phyloP scores from a whole-genome alignment of 2,888 invertebrate genomes.

The Coenonympha arcania region DNA sequence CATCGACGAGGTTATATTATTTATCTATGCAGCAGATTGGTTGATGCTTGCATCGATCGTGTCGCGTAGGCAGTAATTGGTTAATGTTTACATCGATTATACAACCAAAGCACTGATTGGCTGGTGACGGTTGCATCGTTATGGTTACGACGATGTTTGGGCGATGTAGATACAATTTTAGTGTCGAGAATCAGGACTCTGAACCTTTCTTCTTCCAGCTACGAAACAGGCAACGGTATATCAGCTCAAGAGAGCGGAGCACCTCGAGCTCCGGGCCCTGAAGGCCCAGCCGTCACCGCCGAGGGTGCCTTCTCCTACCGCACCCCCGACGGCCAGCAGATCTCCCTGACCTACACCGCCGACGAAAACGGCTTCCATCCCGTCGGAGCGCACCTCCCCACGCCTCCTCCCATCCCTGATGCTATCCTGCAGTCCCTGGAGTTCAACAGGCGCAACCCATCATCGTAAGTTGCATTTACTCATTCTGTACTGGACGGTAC shows the following conservation, averaged over 20 bases:
- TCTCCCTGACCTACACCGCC: constrained; percentile 78
- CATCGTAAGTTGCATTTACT: constrained; percentile 48
- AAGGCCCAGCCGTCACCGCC: constrained; percentile 72
- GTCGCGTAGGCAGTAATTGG: too few relatives aligned
- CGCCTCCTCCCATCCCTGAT: constrained; percentile 70
- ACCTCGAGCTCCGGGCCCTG: constrained; percentile 71
- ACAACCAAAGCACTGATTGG: too few relatives aligned
- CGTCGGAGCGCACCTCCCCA: constrained; percentile 76
- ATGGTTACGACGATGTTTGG: too few relatives aligned
- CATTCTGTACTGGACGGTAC: constrained; percentile 10
- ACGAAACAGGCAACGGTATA: constrained; percentile 80
- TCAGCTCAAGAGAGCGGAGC: constrained; percentile 74
- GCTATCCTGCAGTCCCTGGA: constrained; percentile 72
- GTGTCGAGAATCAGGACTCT: too few relatives aligned
- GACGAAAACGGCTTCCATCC: constrained; percentile 83
- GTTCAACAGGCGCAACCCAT: constrained; percentile 63
- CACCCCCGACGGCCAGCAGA: constrained; percentile 78
- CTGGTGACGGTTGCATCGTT: too few relatives aligned
- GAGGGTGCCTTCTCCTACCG: constrained; percentile 79
- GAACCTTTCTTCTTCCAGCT: constrained; percentile 47
- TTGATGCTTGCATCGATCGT: too few relatives aligned
- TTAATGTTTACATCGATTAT: too few relatives aligned
- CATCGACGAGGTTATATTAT: too few relatives aligned
- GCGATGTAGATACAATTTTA: too few relatives aligned
- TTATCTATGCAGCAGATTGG: too few relatives aligned